phyloP scores from a whole-genome alignment of 2,888 invertebrate genomes.

The Uloborus plumipes region DNA sequence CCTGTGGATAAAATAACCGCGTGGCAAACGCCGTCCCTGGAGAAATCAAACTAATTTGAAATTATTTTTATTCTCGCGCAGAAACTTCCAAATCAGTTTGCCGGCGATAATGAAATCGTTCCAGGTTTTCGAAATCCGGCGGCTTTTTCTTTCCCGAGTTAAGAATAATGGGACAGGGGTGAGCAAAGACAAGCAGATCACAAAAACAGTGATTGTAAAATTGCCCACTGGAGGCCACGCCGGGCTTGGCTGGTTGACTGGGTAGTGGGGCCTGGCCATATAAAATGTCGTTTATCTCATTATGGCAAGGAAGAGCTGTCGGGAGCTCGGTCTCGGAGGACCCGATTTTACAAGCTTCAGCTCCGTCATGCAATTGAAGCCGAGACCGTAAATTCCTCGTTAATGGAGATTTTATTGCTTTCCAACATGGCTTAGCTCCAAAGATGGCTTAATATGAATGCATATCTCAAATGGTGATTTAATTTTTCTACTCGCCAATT shows the following conservation, averaged over 20 bases:
- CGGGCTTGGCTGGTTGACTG: too few species aligned
- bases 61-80: slow-evolving; percentile 58
- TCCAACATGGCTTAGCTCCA: slow-evolving; percentile 55
- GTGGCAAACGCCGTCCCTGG: slow-evolving; percentile 20
- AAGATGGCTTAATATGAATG: slow-evolving; percentile 45
- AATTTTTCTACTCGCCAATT: slow-evolving; percentile 63
- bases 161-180: too few species aligned
- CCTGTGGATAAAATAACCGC: too few species aligned
- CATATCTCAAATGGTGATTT: slow-evolving; percentile 21
- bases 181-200: slow-evolving; percentile 27
- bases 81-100: slow-evolving; percentile 65
- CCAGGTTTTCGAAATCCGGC: slow-evolving; percentile 30
- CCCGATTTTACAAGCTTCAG: slow-evolving; percentile 61
- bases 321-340: slow-evolving; percentile 54
- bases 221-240: slow-evolving; percentile 48
- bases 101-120: slow-evolving; percentile 60
- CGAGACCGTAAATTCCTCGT: slow-evolving; percentile 64
- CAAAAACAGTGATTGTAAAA: slow-evolving; percentile 34
- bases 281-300: slow-evolving; percentile 65
- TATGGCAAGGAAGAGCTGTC: slow-evolving; percentile 52
- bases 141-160: too few species aligned
- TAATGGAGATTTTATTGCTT: slow-evolving; percentile 65
- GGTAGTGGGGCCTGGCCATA: slow-evolving; percentile 16
- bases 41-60: slow-evolving; percentile 64
- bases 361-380: slow-evolving; percentile 61